Evolutionary conservation across 1,140 invertebrate species (phyloP).

Genomic region (Pogonomyrmex californicus): DNA sequence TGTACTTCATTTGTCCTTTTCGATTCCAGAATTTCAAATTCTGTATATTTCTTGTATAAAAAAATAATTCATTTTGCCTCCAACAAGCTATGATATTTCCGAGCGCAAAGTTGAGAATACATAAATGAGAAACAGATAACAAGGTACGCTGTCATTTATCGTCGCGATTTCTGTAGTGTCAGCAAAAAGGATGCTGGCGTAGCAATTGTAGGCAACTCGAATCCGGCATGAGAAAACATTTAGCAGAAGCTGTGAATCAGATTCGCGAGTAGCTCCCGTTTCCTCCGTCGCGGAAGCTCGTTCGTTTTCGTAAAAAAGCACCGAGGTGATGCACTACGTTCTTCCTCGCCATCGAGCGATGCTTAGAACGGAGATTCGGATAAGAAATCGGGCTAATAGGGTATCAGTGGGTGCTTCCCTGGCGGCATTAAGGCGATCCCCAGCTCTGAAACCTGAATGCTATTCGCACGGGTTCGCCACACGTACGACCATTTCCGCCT

Average conservation of each 20-base stretch:
- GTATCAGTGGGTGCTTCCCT: conserved; percentile 39
- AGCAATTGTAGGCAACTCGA: background rate
- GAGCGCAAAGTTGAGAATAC: background rate
- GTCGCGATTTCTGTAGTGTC: background rate
- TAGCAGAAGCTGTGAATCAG: conserved; percentile 41
- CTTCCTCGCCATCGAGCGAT: background rate
- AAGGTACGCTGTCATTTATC: conserved; percentile 14
- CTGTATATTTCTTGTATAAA: background rate
- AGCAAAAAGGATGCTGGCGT: background rate
- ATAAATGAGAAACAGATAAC: conserved; percentile 15
- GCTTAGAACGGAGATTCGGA: conserved; percentile 46
- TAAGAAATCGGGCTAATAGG: conserved; percentile 58
- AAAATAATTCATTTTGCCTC: conserved; percentile 17
- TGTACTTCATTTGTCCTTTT: background rate
- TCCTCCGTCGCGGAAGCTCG: conserved; percentile 25
- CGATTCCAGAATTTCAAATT: background rate
- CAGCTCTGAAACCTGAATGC: conserved; percentile 4
- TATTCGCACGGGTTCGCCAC: conserved; percentile 35
- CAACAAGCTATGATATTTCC: background rate
- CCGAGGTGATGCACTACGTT: background rate
- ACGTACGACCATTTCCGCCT: conserved; percentile 50
- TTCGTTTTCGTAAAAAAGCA: conserved; percentile 27
- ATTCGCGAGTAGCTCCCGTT: conserved; percentile 1
- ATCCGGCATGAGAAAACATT: conserved; percentile 31
- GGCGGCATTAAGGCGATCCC: conserved; percentile 44